phyloP scores from a whole-genome alignment of 2,888 invertebrate species.

The Diplazon laetatorius region DNA sequence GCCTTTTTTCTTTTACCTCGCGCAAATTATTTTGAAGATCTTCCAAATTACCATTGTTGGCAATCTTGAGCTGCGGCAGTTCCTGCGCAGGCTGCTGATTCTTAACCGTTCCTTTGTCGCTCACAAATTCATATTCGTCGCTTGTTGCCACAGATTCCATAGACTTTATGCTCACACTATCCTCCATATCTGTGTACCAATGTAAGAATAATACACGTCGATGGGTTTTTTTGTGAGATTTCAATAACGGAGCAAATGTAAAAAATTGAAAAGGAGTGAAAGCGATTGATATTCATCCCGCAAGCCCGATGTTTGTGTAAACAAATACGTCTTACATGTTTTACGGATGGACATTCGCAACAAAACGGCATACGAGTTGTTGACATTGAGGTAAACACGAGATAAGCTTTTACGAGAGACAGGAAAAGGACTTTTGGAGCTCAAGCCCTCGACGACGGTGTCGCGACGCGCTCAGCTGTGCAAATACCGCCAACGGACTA shows the following conservation, averaged over 20 bases:
- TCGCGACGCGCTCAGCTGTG: neutral
- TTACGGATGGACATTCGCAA: too few relatives aligned
- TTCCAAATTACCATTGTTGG: slow-evolving; percentile 86
- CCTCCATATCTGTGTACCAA: slow-evolving; percentile 84
- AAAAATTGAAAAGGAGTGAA: too few relatives aligned
- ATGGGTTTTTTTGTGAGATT: too few relatives aligned
- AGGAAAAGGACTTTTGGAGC: neutral
- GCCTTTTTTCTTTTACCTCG: slow-evolving; percentile 81
- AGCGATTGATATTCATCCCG: too few relatives aligned
- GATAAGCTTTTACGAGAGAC: neutral
- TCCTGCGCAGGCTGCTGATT: slow-evolving; percentile 79
- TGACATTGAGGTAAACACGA: too few relatives aligned
- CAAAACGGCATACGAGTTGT: too few relatives aligned
- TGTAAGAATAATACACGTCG: too few relatives aligned
- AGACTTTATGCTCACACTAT: slow-evolving; percentile 87
- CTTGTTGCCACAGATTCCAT: slow-evolving; percentile 87
- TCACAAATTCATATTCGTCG: slow-evolving; percentile 88
- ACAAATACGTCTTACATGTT: too few relatives aligned
- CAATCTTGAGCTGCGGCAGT: slow-evolving; percentile 85
- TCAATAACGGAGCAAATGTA: too few relatives aligned
- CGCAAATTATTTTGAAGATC: slow-evolving; percentile 86
- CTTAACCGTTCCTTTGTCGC: slow-evolving; percentile 82
- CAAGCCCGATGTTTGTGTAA: too few relatives aligned
- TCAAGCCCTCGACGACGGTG: neutral
- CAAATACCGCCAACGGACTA: neutral